These are phyloP conservation scores for Upupa epops DNA, from an alignment of 2,113 vertebrate species.

Conservation along the genomic window DNA sequence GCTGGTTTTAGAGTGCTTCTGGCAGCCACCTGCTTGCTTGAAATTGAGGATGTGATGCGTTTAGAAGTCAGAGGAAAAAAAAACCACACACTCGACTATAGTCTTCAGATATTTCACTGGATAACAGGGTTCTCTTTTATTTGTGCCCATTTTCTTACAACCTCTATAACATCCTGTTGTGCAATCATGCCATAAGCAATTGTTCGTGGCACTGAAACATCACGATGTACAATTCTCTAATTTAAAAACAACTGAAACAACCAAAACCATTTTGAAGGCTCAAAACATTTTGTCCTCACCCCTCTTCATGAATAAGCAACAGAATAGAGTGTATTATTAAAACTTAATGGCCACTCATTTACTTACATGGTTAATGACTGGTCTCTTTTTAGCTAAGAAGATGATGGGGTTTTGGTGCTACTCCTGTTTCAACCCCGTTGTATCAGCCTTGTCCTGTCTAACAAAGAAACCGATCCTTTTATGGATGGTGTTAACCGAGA, in stretches of 20 bases:
- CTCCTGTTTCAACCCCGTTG: background rate
- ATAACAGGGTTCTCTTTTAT: slow-evolving; percentile 4
- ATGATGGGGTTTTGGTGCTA: background rate
- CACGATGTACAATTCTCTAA: background rate
- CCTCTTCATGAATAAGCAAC: background rate
- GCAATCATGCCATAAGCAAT: background rate
- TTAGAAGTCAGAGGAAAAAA: slow-evolving; percentile 23
- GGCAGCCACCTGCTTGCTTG: slow-evolving; percentile 29
- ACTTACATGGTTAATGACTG: background rate
- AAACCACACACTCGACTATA: background rate
- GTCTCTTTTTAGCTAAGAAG: background rate
- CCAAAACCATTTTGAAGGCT: background rate
- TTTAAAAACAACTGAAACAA: background rate
- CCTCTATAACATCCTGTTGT: background rate
- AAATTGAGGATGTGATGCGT: background rate
- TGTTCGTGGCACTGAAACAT: background rate
- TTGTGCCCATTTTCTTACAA: background rate
- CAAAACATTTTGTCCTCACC: background rate
- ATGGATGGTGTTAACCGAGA: background rate
- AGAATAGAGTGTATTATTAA: background rate
- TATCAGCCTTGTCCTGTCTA: background rate
- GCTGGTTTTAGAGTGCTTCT: background rate
- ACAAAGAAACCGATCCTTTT: slow-evolving; percentile 1
- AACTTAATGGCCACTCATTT: background rate
- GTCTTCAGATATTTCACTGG: background rate